These are phyloP conservation scores for Fulmarus glacialis DNA, from an alignment of 2,113 vertebrate species.

Conservation along the genomic window DNA sequence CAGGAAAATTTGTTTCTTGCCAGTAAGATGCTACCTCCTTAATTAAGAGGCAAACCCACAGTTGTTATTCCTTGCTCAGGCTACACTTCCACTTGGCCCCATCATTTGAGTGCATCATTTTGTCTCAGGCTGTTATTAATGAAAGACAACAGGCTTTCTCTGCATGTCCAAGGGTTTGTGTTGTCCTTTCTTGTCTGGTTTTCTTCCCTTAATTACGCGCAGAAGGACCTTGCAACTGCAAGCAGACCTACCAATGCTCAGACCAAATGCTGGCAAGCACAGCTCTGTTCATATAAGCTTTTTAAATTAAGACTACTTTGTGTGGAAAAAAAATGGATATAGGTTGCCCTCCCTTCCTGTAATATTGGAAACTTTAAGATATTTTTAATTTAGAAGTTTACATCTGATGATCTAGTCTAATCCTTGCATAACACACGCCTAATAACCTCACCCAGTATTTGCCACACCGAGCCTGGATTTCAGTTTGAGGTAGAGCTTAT, in stretches of 20 bases:
- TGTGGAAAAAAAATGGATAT: neutral
- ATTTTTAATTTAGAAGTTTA: slow-evolving; percentile 18
- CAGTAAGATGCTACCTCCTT: neutral
- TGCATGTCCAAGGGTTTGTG: neutral
- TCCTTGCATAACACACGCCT: neutral
- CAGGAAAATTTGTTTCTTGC: neutral
- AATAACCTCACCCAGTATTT: slow-evolving; percentile 25
- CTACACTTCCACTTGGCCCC: neutral
- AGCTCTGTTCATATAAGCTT: neutral
- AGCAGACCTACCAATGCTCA: neutral
- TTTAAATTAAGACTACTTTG: neutral
- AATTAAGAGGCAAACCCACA: neutral
- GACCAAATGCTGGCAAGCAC: neutral
- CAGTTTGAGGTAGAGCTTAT: slow-evolving; percentile 57
- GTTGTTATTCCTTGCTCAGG: neutral
- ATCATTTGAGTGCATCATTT: neutral
- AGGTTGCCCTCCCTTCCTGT: neutral
- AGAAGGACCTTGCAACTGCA: neutral
- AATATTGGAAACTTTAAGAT: neutral
- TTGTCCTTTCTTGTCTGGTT: neutral
- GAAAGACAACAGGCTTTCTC: neutral
- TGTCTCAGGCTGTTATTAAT: neutral
- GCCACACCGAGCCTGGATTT: neutral
- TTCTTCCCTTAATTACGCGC: neutral
- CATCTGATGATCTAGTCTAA: slow-evolving; percentile 1